These are phyloP conservation scores for Achatina immaculata DNA, from an alignment of 1,140 invertebrate genomes.

Conservation along the genomic window DNA sequence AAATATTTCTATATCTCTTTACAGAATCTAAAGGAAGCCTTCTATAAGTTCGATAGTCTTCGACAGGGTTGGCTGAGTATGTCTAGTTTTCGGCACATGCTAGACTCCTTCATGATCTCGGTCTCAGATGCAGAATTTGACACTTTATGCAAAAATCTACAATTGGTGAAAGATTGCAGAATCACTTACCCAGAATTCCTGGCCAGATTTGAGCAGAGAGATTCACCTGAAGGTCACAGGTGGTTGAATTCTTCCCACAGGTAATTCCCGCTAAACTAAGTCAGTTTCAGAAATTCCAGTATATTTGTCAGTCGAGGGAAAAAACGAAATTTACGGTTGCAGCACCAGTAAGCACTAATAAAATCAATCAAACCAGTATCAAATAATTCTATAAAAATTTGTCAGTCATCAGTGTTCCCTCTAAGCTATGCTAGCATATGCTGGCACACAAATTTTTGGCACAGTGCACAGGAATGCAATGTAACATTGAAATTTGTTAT, in stretches of 20 bases:
- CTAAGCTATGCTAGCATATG: too few relatives aligned
- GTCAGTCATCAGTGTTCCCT: too few relatives aligned
- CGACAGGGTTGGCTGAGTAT: constrained; percentile 63
- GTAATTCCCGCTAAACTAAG: too few relatives aligned
- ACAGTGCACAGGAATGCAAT: too few relatives aligned
- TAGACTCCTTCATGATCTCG: constrained; percentile 67
- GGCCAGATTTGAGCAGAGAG: constrained; percentile 61
- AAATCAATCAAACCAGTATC: too few relatives aligned
- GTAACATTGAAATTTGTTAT: too few relatives aligned
- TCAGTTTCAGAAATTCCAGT: too few relatives aligned
- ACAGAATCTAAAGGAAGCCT: constrained; percentile 64
- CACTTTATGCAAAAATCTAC: constrained; percentile 60
- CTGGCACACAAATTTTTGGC: too few relatives aligned
- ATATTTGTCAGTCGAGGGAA: too few relatives aligned
- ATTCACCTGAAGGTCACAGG: constrained; percentile 66
- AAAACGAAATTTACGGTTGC: too few relatives aligned
- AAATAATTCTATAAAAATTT: too few relatives aligned
- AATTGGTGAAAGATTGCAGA: constrained; percentile 52
- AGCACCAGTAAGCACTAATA: too few relatives aligned
- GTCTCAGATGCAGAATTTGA: constrained; percentile 65
- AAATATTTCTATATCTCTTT: constrained; percentile 33
- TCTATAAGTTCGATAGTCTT: constrained; percentile 69
- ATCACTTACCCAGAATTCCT: constrained; percentile 65
- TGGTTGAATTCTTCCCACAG: constrained; percentile 66
- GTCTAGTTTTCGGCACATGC: constrained; percentile 61